A percentile compares a stretch with the other conserved stretches of the same genome.
These are phyloP conservation scores for Strigamia maritima DNA, from an alignment of 2,888 invertebrate species.

Conservation along the genomic window DNA sequence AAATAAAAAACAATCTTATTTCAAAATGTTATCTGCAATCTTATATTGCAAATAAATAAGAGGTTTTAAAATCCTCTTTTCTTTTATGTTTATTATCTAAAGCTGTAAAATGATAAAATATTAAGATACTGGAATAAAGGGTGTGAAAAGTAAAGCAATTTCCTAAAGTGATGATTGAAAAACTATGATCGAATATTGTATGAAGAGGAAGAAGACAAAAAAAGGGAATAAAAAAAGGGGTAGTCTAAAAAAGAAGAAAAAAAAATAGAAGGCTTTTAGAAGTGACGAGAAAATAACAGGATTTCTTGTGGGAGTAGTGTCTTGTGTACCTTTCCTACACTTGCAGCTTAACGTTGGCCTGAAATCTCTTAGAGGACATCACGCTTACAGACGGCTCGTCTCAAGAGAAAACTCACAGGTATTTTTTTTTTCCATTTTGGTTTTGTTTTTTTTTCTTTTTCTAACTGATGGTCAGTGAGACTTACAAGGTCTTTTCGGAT, in stretches of 20 bases:
- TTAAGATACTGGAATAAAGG: background rate
- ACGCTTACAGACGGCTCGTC: slow-evolving; percentile 4
- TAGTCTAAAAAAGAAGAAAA: background rate
- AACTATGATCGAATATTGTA: background rate
- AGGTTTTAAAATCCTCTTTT: background rate
- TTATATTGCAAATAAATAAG: slow-evolving; percentile 4
- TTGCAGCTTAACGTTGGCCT: slow-evolving; percentile 4
- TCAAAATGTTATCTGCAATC: background rate
- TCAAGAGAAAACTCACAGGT: background rate
- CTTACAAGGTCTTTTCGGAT: background rate
- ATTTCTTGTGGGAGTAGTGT: background rate
- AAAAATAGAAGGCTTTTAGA: background rate
- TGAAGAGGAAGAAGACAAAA: background rate
- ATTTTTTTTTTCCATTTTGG: background rate
- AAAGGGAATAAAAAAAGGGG: background rate
- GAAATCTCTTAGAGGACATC: slow-evolving; percentile 4
- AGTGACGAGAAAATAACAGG: slow-evolving; percentile 4
- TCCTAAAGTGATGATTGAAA: background rate
- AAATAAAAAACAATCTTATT: background rate
- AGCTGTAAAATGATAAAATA: slow-evolving; percentile 4
- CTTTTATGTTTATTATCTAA: background rate
- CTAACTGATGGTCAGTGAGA: slow-evolving; percentile 4
- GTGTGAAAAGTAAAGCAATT: slow-evolving; percentile 3
- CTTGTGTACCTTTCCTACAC: slow-evolving; percentile 4
- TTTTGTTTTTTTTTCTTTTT: background rate